phyloP scores from a whole-genome alignment of 2,797 vertebrate genomes.

The Alcedo atthis region DNA sequence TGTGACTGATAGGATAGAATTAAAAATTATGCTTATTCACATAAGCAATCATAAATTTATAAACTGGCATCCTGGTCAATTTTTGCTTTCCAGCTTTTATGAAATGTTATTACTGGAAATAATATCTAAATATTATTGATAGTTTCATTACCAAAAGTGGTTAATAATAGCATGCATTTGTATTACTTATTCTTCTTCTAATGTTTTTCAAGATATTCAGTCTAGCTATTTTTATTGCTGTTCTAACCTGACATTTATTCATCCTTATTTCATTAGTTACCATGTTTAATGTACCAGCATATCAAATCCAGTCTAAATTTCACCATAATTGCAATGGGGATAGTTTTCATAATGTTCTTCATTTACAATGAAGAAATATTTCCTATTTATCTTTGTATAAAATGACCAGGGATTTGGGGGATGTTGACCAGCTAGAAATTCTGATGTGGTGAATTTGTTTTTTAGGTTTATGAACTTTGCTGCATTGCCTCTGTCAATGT shows the following conservation, averaged over 20 bases:
- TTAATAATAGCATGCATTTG: slow-evolving; percentile 32
- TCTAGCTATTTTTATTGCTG: neutral
- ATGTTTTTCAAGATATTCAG: neutral
- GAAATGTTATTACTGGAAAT: neutral
- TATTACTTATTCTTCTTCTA: slow-evolving; percentile 30
- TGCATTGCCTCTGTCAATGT: neutral
- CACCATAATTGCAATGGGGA: neutral
- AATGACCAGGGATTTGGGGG: neutral
- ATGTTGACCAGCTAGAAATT: neutral
- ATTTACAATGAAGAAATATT: neutral
- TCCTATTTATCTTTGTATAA: neutral
- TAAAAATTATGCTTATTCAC: neutral
- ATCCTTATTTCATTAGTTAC: slow-evolving; percentile 20
- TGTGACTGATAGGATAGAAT: neutral
- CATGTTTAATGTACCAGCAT: neutral
- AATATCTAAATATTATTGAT: neutral
- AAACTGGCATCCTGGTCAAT: neutral
- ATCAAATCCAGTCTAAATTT: slow-evolving; percentile 24
- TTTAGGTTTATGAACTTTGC: neutral
- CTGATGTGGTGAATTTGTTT: neutral
- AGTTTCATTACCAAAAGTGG: neutral
- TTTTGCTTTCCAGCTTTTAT: neutral
- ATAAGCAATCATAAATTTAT: neutral
- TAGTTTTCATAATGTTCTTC: neutral
- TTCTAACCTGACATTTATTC: slow-evolving; percentile 22